These are phyloP conservation scores for Bombyx huttoni DNA, from an alignment of 2,888 invertebrate genomes.

Conservation along the genomic window DNA sequence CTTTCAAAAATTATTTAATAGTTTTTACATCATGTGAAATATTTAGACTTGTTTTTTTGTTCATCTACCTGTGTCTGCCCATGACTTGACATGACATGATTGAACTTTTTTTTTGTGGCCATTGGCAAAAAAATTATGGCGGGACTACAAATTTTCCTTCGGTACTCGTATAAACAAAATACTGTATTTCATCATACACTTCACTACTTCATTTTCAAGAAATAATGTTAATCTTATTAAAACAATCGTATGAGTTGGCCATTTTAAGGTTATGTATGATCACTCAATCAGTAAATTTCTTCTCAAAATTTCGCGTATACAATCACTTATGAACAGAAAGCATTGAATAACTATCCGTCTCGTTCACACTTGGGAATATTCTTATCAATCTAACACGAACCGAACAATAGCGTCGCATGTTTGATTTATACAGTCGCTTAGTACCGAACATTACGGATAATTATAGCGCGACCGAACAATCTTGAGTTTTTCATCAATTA, in stretches of 20 bases:
- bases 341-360: conserved; percentile 59
- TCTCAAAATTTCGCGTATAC: conserved; percentile 31
- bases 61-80: too few relatives aligned
- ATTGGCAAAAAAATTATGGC: too few relatives aligned
- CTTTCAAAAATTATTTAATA: not conserved
- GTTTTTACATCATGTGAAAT: not conserved
- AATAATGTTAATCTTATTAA: too few relatives aligned
- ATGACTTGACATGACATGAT: too few relatives aligned
- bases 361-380: conserved; percentile 68
- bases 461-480: conserved; percentile 48
- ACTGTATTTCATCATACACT: too few relatives aligned
- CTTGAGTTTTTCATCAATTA: conserved; percentile 39
- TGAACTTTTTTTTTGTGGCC: too few relatives aligned
- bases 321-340: conserved; percentile 60
- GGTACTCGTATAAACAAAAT: too few relatives aligned
- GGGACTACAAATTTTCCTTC: too few relatives aligned
- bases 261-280: too few relatives aligned
- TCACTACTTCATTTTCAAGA: too few relatives aligned
- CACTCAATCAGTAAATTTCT: conserved; percentile 3
- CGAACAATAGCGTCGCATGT: conserved; percentile 71
- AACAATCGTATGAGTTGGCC: too few relatives aligned
- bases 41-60: not conserved
- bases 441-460: conserved; percentile 69
- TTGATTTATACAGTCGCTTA: conserved; percentile 73
- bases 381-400: conserved; percentile 72